Evolutionary conservation across 2,113 vertebrate species (phyloP).

Genomic region (Hippocampus mohnikei): DNA sequence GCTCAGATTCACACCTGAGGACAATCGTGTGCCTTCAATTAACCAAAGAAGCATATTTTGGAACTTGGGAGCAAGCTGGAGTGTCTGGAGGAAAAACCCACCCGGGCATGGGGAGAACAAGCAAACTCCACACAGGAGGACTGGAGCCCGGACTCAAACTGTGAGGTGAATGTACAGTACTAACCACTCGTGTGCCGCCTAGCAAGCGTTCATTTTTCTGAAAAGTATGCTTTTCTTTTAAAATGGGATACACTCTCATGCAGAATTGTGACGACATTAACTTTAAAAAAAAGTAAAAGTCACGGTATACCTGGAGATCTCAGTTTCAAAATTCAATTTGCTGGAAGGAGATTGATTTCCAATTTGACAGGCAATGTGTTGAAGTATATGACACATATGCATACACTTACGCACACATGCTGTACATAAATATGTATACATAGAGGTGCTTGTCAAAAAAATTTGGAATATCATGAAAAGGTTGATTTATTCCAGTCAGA

Average conservation of each 20-base stretch:
- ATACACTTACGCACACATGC: too few relatives aligned
- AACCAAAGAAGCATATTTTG: too few relatives aligned
- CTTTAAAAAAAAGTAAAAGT: background rate
- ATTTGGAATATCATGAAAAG: too few relatives aligned
- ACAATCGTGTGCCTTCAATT: background rate
- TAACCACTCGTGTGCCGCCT: background rate
- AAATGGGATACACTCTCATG: background rate
- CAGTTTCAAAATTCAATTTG: background rate
- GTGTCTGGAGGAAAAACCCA: background rate
- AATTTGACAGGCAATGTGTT: too few relatives aligned
- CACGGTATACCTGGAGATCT: too few relatives aligned
- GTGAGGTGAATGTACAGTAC: background rate
- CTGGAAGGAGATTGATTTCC: background rate
- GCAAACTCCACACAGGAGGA: background rate
- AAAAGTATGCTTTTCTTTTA: background rate
- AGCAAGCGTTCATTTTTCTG: too few relatives aligned
- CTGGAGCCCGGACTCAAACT: background rate
- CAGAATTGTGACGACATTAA: background rate
- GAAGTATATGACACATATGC: too few relatives aligned
- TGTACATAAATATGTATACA: too few relatives aligned
- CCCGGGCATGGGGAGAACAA: too few relatives aligned
- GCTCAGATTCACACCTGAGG: background rate
- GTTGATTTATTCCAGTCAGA: too few relatives aligned
- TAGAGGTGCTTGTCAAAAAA: too few relatives aligned
- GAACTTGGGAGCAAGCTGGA: background rate